Conservation (phyloP, 2,888 invertebrate species). For the Andrena bucephala region DNA sequence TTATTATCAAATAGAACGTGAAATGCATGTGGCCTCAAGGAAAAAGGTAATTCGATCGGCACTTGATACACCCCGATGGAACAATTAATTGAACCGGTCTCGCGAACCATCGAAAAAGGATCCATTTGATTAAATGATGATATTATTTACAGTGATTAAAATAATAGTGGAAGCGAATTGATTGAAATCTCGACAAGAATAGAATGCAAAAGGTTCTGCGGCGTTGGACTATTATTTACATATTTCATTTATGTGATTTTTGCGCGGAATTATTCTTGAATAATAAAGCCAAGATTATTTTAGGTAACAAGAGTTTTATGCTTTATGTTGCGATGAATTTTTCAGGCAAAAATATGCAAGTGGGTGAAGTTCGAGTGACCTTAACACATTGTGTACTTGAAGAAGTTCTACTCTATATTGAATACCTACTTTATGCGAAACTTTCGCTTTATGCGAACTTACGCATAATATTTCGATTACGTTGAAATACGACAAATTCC, state of each 20-base stretch:
- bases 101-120: background rate
- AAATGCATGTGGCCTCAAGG: constrained; percentile 42
- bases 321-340: too few relatives aligned
- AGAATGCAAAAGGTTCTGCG: background rate
- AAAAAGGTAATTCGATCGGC: constrained; percentile 41
- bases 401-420: background rate
- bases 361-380: too few relatives aligned
- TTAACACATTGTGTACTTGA: too few relatives aligned
- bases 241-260: background rate
- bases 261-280: background rate
- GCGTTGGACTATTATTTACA: too few relatives aligned
- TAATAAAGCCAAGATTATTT: background rate
- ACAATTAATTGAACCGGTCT: constrained; percentile 6
- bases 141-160: background rate
- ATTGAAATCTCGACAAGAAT: background rate
- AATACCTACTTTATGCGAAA: background rate
- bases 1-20: constrained; percentile 70
- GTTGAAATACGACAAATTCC: constrained; percentile 24
- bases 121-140: background rate
- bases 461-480: constrained; percentile 28
- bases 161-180: too few relatives aligned
- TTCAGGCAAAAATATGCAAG: too few relatives aligned
- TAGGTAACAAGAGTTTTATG: background rate
- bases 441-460: constrained; percentile 13
- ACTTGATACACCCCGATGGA: constrained; percentile 10